Evolutionary conservation across 2,113 vertebrate genomes (phyloP).

Genomic region (Campylorhamphus procurvoides): DNA sequence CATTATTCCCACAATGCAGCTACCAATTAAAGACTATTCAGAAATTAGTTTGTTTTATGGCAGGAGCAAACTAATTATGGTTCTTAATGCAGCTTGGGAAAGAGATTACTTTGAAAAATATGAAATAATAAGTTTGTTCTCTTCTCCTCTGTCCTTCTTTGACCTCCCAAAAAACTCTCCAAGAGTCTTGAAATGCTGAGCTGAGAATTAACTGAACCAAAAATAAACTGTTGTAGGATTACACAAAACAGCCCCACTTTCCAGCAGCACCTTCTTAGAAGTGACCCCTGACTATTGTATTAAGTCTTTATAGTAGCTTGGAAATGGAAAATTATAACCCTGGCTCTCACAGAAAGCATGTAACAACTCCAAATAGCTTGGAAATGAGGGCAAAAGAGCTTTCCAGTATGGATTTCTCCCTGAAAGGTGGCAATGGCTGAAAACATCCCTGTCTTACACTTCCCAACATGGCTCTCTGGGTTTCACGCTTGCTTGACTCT

Average conservation of each 20-base stretch:
- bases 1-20: not conserved
- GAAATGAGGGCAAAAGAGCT: not conserved
- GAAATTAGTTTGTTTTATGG: constrained; percentile 20
- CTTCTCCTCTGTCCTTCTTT: constrained; percentile 3
- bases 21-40: not conserved
- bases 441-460: not conserved
- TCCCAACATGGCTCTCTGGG: not conserved
- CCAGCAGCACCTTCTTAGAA: not conserved
- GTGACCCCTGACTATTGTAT: not conserved
- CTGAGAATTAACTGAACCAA: not conserved
- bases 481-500: not conserved
- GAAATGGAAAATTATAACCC: not conserved
- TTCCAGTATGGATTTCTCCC: not conserved
- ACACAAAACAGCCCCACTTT: not conserved
- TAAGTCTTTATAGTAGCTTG: not conserved
- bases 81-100: not conserved
- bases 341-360: not conserved
- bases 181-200: not conserved
- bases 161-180: not conserved
- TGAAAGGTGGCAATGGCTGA: not conserved
- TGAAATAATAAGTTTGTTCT: constrained; percentile 6
- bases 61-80: constrained; percentile 19
- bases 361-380: not conserved
- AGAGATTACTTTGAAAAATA: not conserved
- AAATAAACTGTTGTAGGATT: not conserved